A percentile compares a stretch with the other conserved stretches of the same genome.
These are phyloP conservation scores for Sebastiscus albofasciatus DNA, from an alignment of 2,797 vertebrate genomes.

Conservation along the genomic window DNA sequence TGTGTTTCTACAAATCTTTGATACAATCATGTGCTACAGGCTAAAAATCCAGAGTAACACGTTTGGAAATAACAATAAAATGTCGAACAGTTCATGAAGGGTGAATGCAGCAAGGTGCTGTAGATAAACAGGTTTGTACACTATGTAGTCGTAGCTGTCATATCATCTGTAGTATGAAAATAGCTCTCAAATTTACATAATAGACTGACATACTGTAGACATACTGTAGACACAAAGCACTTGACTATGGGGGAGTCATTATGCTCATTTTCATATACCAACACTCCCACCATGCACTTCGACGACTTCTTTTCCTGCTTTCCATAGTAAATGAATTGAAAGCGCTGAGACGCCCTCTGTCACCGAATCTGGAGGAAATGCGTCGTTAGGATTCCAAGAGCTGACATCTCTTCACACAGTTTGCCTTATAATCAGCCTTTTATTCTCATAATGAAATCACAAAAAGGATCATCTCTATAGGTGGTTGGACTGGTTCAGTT, in stretches of 20 bases:
- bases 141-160: neutral
- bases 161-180: conserved; percentile 37
- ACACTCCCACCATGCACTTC: too few species aligned
- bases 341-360: accelerated
- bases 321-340: too few species aligned
- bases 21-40: neutral
- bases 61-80: neutral
- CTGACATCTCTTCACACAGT: neutral
- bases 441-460: too few species aligned
- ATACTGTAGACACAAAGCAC: neutral
- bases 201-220: neutral
- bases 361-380: accelerated
- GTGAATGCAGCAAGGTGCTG: neutral
- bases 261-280: neutral
- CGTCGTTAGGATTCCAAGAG: accelerated
- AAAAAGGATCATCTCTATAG: neutral
- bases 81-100: too few species aligned
- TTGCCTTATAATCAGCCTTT: too few species aligned
- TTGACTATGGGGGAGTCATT: neutral
- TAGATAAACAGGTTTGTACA: neutral
- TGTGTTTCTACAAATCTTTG: neutral
- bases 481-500: too few species aligned
- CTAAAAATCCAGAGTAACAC: neutral
- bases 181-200: conserved; percentile 22
- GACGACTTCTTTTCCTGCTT: too few species aligned